These are phyloP conservation scores for Alosa alosa DNA, from an alignment of 2,113 vertebrate species.

Conservation along the genomic window DNA sequence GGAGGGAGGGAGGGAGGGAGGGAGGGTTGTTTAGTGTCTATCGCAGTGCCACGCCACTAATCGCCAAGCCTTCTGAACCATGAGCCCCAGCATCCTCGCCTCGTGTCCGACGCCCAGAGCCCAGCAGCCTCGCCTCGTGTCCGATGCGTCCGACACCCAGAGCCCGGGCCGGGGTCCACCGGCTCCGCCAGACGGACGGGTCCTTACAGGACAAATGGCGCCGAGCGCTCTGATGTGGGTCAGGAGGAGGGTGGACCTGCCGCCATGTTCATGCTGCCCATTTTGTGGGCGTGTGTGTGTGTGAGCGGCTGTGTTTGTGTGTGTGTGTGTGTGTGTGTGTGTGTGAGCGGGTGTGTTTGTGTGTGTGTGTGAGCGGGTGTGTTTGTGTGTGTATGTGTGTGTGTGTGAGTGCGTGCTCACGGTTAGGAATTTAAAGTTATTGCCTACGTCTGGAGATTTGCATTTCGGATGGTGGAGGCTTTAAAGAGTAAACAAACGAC, in stretches of 20 bases:
- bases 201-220: slow-evolving; percentile 19
- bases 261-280: background rate
- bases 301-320: too few species aligned
- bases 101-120: too few species aligned
- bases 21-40: background rate
- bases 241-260: background rate
- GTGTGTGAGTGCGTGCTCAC: background rate
- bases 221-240: background rate
- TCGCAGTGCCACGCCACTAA: background rate
- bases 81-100: too few species aligned
- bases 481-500: background rate
- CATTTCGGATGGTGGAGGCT: background rate
- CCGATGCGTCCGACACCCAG: background rate
- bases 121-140: background rate
- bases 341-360: background rate
- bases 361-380: too few species aligned
- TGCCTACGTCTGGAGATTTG: background rate
- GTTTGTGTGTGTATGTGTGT: too few species aligned
- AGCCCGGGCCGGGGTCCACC: background rate
- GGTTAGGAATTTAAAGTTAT: background rate
- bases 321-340: background rate
- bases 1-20: background rate
- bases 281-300: background rate
- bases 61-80: background rate
- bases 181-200: background rate